Base-by-base conservation (phyloP, 92 coral and sea anemone species). In the Montipora capitata region DNA sequence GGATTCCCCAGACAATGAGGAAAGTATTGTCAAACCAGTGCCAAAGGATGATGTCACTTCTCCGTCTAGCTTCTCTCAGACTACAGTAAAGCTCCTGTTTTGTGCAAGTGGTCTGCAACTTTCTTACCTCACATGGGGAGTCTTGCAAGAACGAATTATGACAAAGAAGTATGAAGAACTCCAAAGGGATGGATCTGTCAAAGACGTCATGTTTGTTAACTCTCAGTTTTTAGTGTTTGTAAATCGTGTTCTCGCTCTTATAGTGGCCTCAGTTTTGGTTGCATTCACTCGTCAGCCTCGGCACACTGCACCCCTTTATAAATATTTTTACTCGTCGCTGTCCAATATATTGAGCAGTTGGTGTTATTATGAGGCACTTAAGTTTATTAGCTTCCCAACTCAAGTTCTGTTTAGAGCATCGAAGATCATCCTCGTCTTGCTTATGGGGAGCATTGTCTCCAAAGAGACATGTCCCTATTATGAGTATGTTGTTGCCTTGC, bases 281-380 rank as follows among this genome's bases (percentile, higher is more conserved):
- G 11, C 91, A 52, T 74, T 87, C 49, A 86, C 96, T 10, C 86
- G 97, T 45, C 98, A 98, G 70, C 99, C 99, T 45, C 83, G 88
- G 12, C 98, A 98, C 89, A 92, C 91, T 38, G 98, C 98, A 4
- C 99, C 99, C 0, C 78, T 96, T 13, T 97, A 94, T 85, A 97
- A 86, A 66, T 97, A 97, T 59, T 97, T 98, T 0, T 97, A 92
- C 81, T 96, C 98, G 3, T 97, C 99, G 1, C 92, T 97, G 51
- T 97, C 99, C 58, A 97, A 97, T 77, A 96, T 96, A 41, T 81
- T 97, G 91, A 96, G 98, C 75, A 96, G 99, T 72, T 97, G 99
- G 99, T 97, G 93, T 76, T 98, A 97, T 70, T 97, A 97, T 43
- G 99, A 97, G 71, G 99, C 99, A 10, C 89, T 97, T 10, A 97